Conservation (phyloP, 2,113 vertebrate genomes). For the Elephantulus edwardii region DNA sequence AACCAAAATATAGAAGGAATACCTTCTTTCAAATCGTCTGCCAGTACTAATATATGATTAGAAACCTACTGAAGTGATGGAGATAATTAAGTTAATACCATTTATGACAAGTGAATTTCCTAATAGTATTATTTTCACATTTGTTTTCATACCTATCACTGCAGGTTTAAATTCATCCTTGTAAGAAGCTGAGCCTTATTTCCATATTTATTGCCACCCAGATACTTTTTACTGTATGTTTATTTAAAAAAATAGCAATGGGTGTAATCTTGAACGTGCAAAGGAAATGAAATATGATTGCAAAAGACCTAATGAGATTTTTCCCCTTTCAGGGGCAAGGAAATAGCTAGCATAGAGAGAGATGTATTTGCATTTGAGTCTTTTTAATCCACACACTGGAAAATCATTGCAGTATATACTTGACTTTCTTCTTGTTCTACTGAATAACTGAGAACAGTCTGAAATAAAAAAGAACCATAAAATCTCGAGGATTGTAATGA, state of each 20-base stretch:
- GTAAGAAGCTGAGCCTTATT: constrained; percentile 53
- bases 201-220: constrained; percentile 53
- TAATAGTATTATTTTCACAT: constrained; percentile 46
- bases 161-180: constrained; percentile 52
- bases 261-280: constrained; percentile 46
- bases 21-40: constrained; percentile 49
- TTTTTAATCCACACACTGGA: constrained; percentile 3
- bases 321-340: constrained; percentile 33
- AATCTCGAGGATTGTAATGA: constrained; percentile 36
- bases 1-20: constrained; percentile 21
- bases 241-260: constrained; percentile 53
- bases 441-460: constrained; percentile 33
- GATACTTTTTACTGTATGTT: constrained; percentile 58
- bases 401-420: constrained; percentile 37
- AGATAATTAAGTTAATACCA: constrained; percentile 69
- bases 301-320: constrained; percentile 37
- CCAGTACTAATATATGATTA: constrained; percentile 55
- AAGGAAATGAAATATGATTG: constrained; percentile 51
- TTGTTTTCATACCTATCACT: constrained; percentile 62
- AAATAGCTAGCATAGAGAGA: constrained; percentile 30
- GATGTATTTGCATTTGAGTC: background rate
- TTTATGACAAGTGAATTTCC: constrained; percentile 54
- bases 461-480: constrained; percentile 31
- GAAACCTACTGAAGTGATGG: constrained; percentile 51
- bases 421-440: constrained; percentile 52